Evolutionary conservation across 2,888 invertebrate species (phyloP).

Genomic region (Diploptera punctata): DNA sequence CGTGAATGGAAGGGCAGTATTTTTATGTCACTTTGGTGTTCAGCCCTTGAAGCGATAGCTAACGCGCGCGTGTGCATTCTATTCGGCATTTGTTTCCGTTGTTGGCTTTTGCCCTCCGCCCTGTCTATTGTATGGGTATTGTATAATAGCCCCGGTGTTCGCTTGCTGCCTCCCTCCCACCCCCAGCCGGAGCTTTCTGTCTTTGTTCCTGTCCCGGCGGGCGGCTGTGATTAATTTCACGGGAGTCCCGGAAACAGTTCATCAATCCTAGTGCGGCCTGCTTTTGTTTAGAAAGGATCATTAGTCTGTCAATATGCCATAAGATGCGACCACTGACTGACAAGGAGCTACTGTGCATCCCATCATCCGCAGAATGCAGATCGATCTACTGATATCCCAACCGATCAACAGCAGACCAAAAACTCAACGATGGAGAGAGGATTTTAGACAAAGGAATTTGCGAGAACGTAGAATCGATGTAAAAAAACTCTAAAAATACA

Average conservation of each 20-base stretch:
- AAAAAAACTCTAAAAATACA: no score
- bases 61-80: constrained; percentile 17
- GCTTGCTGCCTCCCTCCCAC: neutral
- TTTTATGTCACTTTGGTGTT: neutral
- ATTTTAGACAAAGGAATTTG: no score
- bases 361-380: neutral
- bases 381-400: no score
- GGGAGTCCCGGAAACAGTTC: constrained; percentile 36
- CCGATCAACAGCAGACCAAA: no score
- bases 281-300: constrained; percentile 33
- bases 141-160: constrained; percentile 24
- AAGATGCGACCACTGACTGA: constrained; percentile 15
- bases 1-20: no score
- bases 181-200: neutral
- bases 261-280: constrained; percentile 26
- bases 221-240: constrained; percentile 35
- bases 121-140: constrained; percentile 30
- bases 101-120: constrained; percentile 34
- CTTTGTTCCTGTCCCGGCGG: constrained; percentile 20
- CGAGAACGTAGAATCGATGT: no score
- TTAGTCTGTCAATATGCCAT: constrained; percentile 37
- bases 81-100: constrained; percentile 32
- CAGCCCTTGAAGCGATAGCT: neutral
- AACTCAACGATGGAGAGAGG: no score
- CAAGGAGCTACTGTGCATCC: constrained; percentile 1